Base-by-base conservation (phyloP, 2,113 vertebrate genomes). In the Xenus cinereus region DNA sequence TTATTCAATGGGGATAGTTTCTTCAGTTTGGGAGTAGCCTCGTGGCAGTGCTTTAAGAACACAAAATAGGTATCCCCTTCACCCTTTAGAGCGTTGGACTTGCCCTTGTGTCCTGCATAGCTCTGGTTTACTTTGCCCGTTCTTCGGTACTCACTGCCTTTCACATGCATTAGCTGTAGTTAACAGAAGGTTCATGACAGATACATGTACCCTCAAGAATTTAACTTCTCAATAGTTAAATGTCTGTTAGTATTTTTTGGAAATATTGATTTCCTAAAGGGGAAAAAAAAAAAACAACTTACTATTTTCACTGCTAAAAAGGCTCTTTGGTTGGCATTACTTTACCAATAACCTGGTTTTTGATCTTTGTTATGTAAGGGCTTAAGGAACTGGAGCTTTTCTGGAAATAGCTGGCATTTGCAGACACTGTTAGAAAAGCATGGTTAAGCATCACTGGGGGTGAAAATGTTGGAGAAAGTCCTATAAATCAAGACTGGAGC, bases 31-130 rank as follows among this genome's bases (percentile, higher is more conserved):
- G 23, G 39, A 68, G 20, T 33, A 46, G 21, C 41, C 39, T 59
- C 13, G 3, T 26, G 9, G 8, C 41, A 64, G 14, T 68, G 15
- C 28, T 64, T 73, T 46, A 80, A 76, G 69, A 91, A 20, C 45
- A 56, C 32, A 68, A 32, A 93, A 39, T 21, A 59, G 22, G 3
- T 21, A 6, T 54, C n/a, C 80, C 54, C 7, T 39, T 73, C 27
- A 16, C 6, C 17, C 51, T 60, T 30, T 24, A 59, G 43, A 37
- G 35, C 10, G 4, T 51, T 43, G 41, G 39, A 35, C 39, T 57
- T 72, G 35, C 28, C 10, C 0, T 19, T 56, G n/a, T 88, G 57
- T 54, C 43, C 67, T 3, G 0, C 3, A 0, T 39, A 24, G 18
- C 33, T 53, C 37, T 45, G 21, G 14, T 64, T 73, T 69, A 50